Evolutionary conservation across 2,888 invertebrate species (phyloP), one percentile per base, ranked within the genome.

Genomic region (Drosophila paracracens): DNA sequence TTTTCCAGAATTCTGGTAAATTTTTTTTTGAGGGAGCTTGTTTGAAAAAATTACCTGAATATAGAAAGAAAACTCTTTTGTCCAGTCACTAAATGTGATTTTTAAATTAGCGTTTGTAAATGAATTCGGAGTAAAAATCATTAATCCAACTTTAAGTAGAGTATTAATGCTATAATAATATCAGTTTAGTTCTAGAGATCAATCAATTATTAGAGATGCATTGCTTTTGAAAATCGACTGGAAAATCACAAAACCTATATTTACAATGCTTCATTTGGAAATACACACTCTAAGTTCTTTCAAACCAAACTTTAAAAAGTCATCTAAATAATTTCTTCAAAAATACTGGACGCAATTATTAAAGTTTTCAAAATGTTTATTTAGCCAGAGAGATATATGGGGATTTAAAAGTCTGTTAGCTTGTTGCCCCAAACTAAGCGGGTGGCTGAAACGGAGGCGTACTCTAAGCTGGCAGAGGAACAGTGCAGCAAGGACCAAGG

Each of bases 291-390:
- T 5, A n/a, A n/a, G 10, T 56, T n/a, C 13, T n/a, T n/a, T 6
- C 13, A 13, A 13, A 8, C 7, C 4, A 6, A 29, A 35, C 25
- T 65, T 31, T 13, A n/a, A 29, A 21, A 52, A 61, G 71, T 51
- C 40, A 54, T 13, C 18, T 59, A 46, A 73, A 73, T 69, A 69
- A 66, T 68, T 50, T 51, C 76, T 27, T 35, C 35, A 43, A 48
- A 40, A 43, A 59, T 38, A 25, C 46, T 52, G 4, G 21, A 50
- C 7, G 25, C 57, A 76, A 62, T 62, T 52, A 52, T 69, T 63
- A 60, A 69, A 69, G 51, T 64, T 73, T 52, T 57, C 21, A 33
- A 46, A 58, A 33, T 62, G 66, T 74, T 58, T 69, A 65, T 40
- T 69, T 74, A 35, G 21, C 29, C 25, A 16, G 46, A 36, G 25